phyloP scores from a whole-genome alignment of 2,888 invertebrate genomes.

The Dascillus cervinus region DNA sequence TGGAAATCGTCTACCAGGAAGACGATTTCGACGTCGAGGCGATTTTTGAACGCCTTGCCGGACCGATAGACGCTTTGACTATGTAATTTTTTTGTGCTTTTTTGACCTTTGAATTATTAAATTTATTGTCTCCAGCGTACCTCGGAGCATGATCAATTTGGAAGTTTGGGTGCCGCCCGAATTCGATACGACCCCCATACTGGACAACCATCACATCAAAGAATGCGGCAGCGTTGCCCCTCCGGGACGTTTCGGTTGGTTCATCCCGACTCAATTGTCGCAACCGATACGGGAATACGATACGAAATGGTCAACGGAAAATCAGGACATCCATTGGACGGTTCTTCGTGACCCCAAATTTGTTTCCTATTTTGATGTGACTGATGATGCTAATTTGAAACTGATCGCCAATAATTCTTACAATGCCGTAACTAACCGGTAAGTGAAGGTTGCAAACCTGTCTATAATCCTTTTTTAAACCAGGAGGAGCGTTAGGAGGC shows the following conservation, averaged over 20 bases:
- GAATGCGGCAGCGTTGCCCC: slow-evolving; percentile 49
- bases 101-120: slow-evolving; percentile 6
- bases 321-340: slow-evolving; percentile 45
- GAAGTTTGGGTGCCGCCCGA: slow-evolving; percentile 64
- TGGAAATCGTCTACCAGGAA: slow-evolving; percentile 39
- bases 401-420: slow-evolving; percentile 32
- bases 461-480: slow-evolving; percentile 4
- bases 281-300: slow-evolving; percentile 23
- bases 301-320: slow-evolving; percentile 5
- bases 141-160: slow-evolving; percentile 54
- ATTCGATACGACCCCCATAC: slow-evolving; percentile 45
- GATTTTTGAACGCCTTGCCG: slow-evolving; percentile 34
- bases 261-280: slow-evolving; percentile 46
- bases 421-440: slow-evolving; percentile 24
- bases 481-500: too few relatives aligned
- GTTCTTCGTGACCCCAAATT: slow-evolving; percentile 44
- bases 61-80: slow-evolving; percentile 9
- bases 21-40: slow-evolving; percentile 39
- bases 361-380: slow-evolving; percentile 45
- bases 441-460: too few relatives aligned
- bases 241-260: slow-evolving; percentile 59
- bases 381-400: slow-evolving; percentile 27
- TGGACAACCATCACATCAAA: slow-evolving; percentile 37
- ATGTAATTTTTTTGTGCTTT: slow-evolving; percentile 3
- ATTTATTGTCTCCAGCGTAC: slow-evolving; percentile 32